Evolutionary conservation across 1,140 invertebrate species (phyloP).

Genomic region (Vanessa atalanta): DNA sequence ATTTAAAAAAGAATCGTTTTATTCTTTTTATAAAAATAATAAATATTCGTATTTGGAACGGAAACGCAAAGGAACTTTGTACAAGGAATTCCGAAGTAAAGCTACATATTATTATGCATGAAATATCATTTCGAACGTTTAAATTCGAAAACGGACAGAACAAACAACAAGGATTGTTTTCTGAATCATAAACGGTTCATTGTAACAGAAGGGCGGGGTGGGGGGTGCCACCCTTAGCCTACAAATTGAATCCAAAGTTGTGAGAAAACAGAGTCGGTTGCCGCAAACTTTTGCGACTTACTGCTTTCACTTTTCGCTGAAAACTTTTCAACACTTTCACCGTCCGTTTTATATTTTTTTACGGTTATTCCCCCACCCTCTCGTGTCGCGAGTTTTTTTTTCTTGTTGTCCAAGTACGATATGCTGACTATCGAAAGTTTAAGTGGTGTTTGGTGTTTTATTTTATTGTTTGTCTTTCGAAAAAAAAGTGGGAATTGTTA

Average conservation of each 20-base stretch:
- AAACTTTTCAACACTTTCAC: constrained; percentile 71
- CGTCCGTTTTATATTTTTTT: constrained; percentile 44
- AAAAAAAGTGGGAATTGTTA: neutral
- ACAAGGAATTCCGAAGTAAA: neutral
- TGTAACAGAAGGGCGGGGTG: constrained; percentile 36
- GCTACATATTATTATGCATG: constrained; percentile 2
- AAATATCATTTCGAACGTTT: constrained; percentile 20
- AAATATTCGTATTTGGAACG: too few species aligned
- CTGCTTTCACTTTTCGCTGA: constrained; percentile 65
- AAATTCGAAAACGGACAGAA: constrained; percentile 30
- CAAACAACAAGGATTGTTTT: constrained; percentile 44
- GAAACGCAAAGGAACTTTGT: neutral
- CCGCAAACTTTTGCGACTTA: constrained; percentile 64
- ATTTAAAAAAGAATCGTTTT: too few species aligned
- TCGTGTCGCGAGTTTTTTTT: constrained; percentile 14
- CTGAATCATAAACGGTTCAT: constrained; percentile 56
- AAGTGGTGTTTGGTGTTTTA: constrained; percentile 39
- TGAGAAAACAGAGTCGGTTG: constrained; percentile 68
- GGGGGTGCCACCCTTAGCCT: constrained; percentile 40
- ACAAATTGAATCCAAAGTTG: constrained; percentile 73
- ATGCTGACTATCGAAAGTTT: constrained; percentile 37
- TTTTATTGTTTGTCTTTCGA: constrained; percentile 21
- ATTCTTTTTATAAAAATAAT: too few species aligned
- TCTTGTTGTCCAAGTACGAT: constrained; percentile 33
- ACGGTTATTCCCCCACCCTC: constrained; percentile 4